Base-by-base conservation (phyloP, 92 coral and sea anemone species). In the Porites evermanni region DNA sequence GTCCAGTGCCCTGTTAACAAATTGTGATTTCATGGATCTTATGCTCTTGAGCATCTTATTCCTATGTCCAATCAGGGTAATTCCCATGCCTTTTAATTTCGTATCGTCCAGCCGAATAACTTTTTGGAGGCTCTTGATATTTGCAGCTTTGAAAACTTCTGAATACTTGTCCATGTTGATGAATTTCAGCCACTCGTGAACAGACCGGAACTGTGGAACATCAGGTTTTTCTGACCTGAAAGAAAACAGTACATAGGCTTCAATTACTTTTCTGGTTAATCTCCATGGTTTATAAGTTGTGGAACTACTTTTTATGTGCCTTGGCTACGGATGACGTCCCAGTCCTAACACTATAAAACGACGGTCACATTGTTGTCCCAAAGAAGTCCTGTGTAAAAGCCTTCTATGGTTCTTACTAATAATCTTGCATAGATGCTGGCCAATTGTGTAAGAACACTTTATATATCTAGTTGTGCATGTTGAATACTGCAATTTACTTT, bases 31-130 rank as follows among this genome's bases (percentile, higher is more conserved):
- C 91, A 95, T 72, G 17, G 94, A 94, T 44, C 74, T 95, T 71
- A 97, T 93, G 53, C 98, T 95, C 85, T 97, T 97, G 14, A 88
- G 81, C 38, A 97, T 95, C 89, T 97, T 97, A 80, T 97, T 95
- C 1, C 99, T 91, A 68, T 97, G 99, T 12, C 99, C 99, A 75
- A 95, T 92, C 65, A 97, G 82, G 68, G 79, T 97, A 67, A 97
- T 84, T 47, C 99, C 99, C 67, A 97, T 89, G 53, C 78, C 79
- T 23, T 73, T 72, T 77, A 97, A 79, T 53, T 93, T 97, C 2
- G 81, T 78, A 44, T 97, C 98, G 6, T 86, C 83, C 18, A 97
- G 79, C 11, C 61, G n/a, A 16, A 79, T 60, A 26, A 97, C 91
- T 60, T 93, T 91, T 63, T 72, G 79, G 65, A 95, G 78, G 32